Percentiles rank a stretch among this genome's conserved stretches.
These are phyloP conservation scores for Teinopalpus imperialis DNA, from an alignment of 2,888 invertebrate species.

Conservation along the genomic window DNA sequence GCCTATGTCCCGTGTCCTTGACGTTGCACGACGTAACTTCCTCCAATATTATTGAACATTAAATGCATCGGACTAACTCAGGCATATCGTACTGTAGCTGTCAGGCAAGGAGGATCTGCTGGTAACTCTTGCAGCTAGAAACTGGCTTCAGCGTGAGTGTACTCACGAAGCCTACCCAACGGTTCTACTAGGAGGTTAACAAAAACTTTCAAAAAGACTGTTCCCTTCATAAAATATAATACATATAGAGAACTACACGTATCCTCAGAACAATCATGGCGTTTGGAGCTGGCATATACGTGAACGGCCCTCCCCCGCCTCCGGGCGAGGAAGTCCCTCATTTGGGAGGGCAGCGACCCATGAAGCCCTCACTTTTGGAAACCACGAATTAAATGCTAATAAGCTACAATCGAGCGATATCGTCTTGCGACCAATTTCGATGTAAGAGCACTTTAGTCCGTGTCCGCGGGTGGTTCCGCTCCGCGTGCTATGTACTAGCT, in stretches of 20 bases:
- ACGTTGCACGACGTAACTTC: too few relatives aligned
- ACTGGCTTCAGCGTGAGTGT: too few relatives aligned
- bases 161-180: too few relatives aligned
- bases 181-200: too few relatives aligned
- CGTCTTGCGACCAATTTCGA: constrained; percentile 43
- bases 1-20: too few relatives aligned
- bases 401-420: constrained; percentile 62
- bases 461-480: constrained; percentile 6
- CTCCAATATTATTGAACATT: too few relatives aligned
- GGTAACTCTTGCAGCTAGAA: too few relatives aligned
- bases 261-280: constrained; percentile 23
- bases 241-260: background rate
- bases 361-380: constrained; percentile 70
- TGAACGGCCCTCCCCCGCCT: constrained; percentile 59
- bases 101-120: too few relatives aligned
- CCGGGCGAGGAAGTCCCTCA: constrained; percentile 73
- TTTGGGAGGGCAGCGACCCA: constrained; percentile 76
- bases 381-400: constrained; percentile 79
- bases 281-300: constrained; percentile 38
- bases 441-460: constrained; percentile 14
- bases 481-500: constrained; percentile 7
- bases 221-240: too few relatives aligned
- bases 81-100: too few relatives aligned
- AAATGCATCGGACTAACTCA: too few relatives aligned
- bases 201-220: too few relatives aligned